Evolutionary conservation across 2,797 vertebrate species (phyloP).

Genomic region (Tokudaia tokunoshimensis): DNA sequence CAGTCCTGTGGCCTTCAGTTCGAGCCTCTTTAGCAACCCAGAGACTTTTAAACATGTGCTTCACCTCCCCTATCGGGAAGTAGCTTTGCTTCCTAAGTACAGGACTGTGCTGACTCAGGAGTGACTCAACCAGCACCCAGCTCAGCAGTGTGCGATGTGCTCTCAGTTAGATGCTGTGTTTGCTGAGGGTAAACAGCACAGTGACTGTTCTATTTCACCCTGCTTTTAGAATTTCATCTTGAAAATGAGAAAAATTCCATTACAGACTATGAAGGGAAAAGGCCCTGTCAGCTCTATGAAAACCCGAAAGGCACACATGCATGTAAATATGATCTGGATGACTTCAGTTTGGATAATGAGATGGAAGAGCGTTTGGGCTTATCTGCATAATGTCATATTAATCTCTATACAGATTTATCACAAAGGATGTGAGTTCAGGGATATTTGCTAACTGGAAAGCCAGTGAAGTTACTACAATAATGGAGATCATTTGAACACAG

Average conservation of each 20-base stretch:
- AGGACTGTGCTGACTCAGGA: background rate
- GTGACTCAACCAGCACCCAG: background rate
- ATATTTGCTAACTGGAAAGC: slow-evolving; percentile 20
- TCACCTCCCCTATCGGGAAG: background rate
- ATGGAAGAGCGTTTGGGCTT: slow-evolving; percentile 27
- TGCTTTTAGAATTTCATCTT: slow-evolving; percentile 1
- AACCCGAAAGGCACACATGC: slow-evolving; percentile 23
- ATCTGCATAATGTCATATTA: slow-evolving; percentile 15
- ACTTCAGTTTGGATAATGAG: background rate
- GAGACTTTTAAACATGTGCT: background rate
- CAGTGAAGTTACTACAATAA: background rate
- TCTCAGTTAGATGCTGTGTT: background rate
- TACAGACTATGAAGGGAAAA: background rate
- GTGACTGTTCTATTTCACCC: background rate
- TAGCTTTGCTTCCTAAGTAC: background rate
- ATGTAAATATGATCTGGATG: background rate
- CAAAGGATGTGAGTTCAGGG: slow-evolving; percentile 37
- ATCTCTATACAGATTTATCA: background rate
- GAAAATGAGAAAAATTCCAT: slow-evolving; percentile 21
- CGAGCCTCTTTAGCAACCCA: background rate
- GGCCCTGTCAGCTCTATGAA: background rate
- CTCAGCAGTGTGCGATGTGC: background rate
- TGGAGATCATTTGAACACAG: background rate
- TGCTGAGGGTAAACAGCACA: background rate
- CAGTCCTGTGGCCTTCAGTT: background rate